phyloP scores from a whole-genome alignment of 2,797 vertebrate species.

The Thalassophryne amazonica region DNA sequence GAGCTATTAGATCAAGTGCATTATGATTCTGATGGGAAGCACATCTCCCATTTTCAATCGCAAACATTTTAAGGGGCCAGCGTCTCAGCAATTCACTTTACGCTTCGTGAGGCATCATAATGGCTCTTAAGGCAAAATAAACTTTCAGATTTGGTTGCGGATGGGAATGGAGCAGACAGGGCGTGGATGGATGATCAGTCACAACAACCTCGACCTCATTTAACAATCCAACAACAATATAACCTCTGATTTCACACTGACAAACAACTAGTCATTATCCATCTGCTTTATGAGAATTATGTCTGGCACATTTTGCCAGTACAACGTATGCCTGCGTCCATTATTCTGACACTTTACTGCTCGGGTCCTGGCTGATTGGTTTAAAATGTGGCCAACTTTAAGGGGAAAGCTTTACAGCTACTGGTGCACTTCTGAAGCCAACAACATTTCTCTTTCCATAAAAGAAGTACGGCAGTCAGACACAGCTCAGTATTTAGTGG shows the following conservation, averaged over 20 bases:
- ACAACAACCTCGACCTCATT: conserved; percentile 79
- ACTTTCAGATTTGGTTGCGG: conserved; percentile 73
- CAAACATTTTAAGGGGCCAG: conserved; percentile 72
- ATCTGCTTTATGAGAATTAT: conserved; percentile 78
- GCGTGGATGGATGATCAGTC: conserved; percentile 69
- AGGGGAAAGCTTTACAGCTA: conserved; percentile 40
- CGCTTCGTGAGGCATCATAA: conserved; percentile 77
- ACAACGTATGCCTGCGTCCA: conserved; percentile 52
- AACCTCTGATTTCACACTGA: conserved; percentile 78
- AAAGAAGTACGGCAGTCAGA: conserved; percentile 57
- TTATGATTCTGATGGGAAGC: conserved; percentile 73
- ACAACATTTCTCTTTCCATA: conserved; percentile 44
- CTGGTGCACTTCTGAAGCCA: conserved; percentile 39
- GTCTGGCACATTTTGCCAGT: conserved; percentile 61
- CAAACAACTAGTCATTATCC: conserved; percentile 82
- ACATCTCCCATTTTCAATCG: conserved; percentile 69
- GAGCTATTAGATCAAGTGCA: conserved; percentile 64
- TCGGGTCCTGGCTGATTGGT: conserved; percentile 41
- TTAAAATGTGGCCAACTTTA: conserved; percentile 57
- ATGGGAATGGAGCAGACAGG: conserved; percentile 56
- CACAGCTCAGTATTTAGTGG: background rate
- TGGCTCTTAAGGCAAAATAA: conserved; percentile 83
- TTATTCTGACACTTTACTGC: conserved; percentile 7
- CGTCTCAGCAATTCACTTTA: conserved; percentile 71
- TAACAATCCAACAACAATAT: conserved; percentile 80